Base-by-base conservation (phyloP, 2,888 invertebrate species). In the Synanthedon vespiformis region DNA sequence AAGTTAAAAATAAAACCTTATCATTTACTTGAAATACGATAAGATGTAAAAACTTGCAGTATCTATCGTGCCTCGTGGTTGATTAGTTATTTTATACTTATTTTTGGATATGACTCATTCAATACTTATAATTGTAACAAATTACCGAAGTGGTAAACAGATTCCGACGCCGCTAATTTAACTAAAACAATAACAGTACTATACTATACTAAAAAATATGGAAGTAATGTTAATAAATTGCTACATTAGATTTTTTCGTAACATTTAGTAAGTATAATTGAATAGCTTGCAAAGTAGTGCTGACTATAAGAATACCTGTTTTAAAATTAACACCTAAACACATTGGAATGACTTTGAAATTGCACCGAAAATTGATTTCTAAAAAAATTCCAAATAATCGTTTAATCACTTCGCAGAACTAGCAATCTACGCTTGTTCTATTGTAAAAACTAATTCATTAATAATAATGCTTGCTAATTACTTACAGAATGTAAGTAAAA, bases 401-500 rank as follows among this genome's bases (percentile, higher is more conserved):
- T 55, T 52, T 59, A 63, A 54, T 54, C 59, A 60, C 56, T 58
- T 53, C 57, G 60, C 61, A 62, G 59, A 58, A 60, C 51, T 61
- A 56, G 70, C 64, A 67, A 67, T 64, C 62, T 59, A 52, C 56
- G 49, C 48, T 62, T 62, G 59, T 58, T 58, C 48, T 18, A 11
- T 56, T 64, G 34, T 34, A 58, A 65, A 67, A 63, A 71, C 72
- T 72, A 72, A 72, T 70, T 63, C 62, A 55, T 56, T 57, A 56
- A 55, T 71, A 56, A 55, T 71, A 65, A 67, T 59, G 76, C 76
- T 76, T 75, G 68, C 70, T 70, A 64, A 61, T 72, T 60, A 70
- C 62, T 61, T 62, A 70, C 52, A 52, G 27, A 48, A 3, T 11
- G 48, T 48, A 48, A 48, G 14, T 13, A 44, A 44, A n/a, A 10